Conservation (phyloP, 2,797 vertebrate species). For the Octomys mimax region DNA sequence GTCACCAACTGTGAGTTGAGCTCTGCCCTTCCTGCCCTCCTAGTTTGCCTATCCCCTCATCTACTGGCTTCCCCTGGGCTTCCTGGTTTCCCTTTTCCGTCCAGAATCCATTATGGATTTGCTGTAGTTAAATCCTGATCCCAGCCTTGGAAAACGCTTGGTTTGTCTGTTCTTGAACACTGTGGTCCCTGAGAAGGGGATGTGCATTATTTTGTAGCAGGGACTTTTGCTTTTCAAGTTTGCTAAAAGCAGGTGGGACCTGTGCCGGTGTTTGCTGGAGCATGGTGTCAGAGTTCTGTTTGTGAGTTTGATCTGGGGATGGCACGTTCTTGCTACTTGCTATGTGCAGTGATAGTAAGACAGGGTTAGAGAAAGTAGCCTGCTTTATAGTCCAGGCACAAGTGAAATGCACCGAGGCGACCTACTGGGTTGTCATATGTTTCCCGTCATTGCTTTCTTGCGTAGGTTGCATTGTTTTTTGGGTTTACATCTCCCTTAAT, state of each 20-base stretch:
- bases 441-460: neutral
- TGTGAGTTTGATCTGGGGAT: neutral
- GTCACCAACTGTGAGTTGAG: neutral
- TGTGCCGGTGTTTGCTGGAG: neutral
- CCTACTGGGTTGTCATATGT: neutral
- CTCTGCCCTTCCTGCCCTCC: neutral
- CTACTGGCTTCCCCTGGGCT: neutral
- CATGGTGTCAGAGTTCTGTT: neutral
- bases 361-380: neutral
- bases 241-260: neutral
- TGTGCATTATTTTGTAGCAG: neutral
- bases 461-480: neutral
- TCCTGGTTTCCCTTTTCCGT: neutral
- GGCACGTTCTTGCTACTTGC: neutral
- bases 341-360: neutral
- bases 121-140: neutral
- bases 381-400: neutral
- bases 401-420: neutral
- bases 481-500: neutral
- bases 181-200: neutral
- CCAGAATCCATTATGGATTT: neutral
- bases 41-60: neutral
- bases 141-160: neutral
- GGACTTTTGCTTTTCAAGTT: neutral
- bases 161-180: neutral